These are phyloP conservation scores for Psylliodes chrysocephalus DNA, from an alignment of 2,888 invertebrate genomes.

Conservation along the genomic window DNA sequence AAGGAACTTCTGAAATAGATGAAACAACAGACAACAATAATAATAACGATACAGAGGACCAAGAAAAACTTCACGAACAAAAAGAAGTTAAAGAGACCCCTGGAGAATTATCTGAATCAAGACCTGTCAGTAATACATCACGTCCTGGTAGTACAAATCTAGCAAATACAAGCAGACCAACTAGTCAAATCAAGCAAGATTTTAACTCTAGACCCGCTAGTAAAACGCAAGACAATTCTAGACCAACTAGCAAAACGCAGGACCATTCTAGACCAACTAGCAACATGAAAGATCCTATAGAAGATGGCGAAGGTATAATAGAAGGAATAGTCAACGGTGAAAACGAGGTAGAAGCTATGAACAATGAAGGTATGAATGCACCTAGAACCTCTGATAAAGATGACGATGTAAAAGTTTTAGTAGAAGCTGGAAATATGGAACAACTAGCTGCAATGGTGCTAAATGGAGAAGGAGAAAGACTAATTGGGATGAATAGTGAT, in stretches of 20 bases:
- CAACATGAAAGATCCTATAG: slow-evolving; percentile 31
- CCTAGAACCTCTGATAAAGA: slow-evolving; percentile 67
- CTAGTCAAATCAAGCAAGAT: not conserved
- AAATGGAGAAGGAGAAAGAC: slow-evolving; percentile 85
- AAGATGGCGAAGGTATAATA: slow-evolving; percentile 59
- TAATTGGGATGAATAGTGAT: slow-evolving; percentile 75
- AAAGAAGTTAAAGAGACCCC: slow-evolving; percentile 12
- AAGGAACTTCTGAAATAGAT: slow-evolving; percentile 25
- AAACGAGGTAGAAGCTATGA: slow-evolving; percentile 62
- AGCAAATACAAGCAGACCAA: not conserved
- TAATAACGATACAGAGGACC: slow-evolving; percentile 39
- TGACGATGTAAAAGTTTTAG: slow-evolving; percentile 73
- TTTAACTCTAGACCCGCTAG: slow-evolving; percentile 19
- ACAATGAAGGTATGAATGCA: slow-evolving; percentile 65
- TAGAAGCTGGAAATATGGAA: slow-evolving; percentile 85
- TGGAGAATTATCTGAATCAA: slow-evolving; percentile 11
- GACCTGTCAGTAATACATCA: slow-evolving; percentile 12
- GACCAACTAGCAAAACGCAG: slow-evolving; percentile 27
- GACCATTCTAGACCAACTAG: slow-evolving; percentile 33
- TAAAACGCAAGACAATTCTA: slow-evolving; percentile 20
- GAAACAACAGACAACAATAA: slow-evolving; percentile 29
- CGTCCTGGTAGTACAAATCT: slow-evolving; percentile 9
- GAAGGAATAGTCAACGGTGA: slow-evolving; percentile 63
- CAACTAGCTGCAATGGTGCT: slow-evolving; percentile 89
- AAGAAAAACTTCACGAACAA: slow-evolving; percentile 33